A percentile compares a stretch with the other conserved stretches of the same genome.
phyloP scores from a whole-genome alignment of 2,797 vertebrate genomes.

The Notamacropus eugenii region DNA sequence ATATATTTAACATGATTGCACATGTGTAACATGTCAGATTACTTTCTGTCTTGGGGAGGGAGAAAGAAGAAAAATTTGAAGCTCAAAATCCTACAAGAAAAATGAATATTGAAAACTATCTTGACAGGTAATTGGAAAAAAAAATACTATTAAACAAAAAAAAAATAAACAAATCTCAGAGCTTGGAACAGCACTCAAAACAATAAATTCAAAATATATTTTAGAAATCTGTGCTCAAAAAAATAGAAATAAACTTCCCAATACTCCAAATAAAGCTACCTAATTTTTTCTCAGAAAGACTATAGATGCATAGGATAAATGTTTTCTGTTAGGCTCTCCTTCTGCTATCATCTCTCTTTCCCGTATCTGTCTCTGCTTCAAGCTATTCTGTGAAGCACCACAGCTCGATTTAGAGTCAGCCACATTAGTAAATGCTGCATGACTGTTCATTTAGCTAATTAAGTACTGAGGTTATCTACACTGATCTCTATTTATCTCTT shows the following conservation, averaged over 20 bases:
- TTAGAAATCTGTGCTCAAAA: background rate
- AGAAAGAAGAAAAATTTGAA: no score
- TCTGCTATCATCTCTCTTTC: background rate
- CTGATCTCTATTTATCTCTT: background rate
- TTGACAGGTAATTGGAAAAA: no score
- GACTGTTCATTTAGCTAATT: slow-evolving; percentile 6
- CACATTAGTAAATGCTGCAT: background rate
- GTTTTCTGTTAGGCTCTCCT: background rate
- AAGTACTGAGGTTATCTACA: background rate
- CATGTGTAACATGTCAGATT: no score
- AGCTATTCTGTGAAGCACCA: background rate
- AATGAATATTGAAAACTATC: no score
- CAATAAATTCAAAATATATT: background rate
- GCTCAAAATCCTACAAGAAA: no score
- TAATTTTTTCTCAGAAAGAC: background rate
- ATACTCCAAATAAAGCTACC: background rate
- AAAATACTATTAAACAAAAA: no score
- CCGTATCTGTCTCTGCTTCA: background rate
- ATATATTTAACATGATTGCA: no score
- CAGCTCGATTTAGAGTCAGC: background rate
- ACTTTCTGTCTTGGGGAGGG: no score
- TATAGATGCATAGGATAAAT: background rate
- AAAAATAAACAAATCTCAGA: background rate
- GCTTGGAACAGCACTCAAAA: background rate
- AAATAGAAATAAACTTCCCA: background rate